These are phyloP conservation scores for Odontophorus gujanensis DNA, from an alignment of 2,113 vertebrate species.

Conservation along the genomic window DNA sequence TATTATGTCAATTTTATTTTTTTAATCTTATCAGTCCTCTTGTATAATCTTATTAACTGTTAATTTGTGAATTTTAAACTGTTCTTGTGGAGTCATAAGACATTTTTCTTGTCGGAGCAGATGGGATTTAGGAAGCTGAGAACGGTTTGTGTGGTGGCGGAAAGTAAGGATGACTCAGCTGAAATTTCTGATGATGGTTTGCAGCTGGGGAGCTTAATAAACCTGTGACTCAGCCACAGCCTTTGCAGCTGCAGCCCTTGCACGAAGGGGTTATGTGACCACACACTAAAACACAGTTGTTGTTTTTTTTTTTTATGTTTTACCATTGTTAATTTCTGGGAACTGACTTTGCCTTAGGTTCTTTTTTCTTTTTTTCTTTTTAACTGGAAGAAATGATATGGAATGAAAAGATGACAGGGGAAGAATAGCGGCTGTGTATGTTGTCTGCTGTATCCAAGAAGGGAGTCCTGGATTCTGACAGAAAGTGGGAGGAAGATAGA, in stretches of 20 bases:
- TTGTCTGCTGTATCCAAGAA: neutral
- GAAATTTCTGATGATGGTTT: neutral
- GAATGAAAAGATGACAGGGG: neutral
- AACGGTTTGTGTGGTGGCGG: neutral
- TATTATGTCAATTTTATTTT: too few species aligned
- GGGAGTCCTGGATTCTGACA: neutral
- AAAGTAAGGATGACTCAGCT: conserved; percentile 66
- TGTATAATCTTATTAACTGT: neutral
- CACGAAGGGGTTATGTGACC: neutral
- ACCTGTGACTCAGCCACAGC: neutral
- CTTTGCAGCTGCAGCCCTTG: neutral
- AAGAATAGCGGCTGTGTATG: neutral
- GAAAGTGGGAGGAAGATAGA: neutral
- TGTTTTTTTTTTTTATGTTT: neutral
- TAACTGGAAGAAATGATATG: accelerated
- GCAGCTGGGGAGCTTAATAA: neutral
- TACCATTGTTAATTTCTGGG: neutral
- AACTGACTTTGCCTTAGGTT: neutral
- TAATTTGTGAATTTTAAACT: neutral
- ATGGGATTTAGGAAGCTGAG: neutral
- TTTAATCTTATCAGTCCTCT: neutral
- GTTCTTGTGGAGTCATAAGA: conserved; percentile 31
- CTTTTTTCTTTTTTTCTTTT: neutral
- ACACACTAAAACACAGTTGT: neutral
- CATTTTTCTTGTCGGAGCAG: neutral